Base-by-base conservation (phyloP, 2,797 vertebrate species). In the Acrocephalus scirpaceus region DNA sequence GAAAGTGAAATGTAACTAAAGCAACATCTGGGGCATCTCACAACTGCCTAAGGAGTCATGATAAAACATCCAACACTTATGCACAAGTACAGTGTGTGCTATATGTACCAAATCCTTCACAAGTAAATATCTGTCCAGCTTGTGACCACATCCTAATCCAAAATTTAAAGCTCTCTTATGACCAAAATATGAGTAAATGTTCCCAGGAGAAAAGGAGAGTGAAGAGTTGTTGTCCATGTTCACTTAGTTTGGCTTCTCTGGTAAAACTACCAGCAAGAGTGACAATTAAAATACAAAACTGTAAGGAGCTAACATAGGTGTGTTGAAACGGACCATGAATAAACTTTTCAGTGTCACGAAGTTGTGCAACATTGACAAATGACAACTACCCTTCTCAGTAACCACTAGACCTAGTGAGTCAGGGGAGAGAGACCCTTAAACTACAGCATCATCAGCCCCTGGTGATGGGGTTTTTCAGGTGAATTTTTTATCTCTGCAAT, bases 161-260 rank as follows among this genome's bases (percentile, higher is more conserved):
- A 87, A 73, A 66, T 69, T 42, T 79, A 73, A 91, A 91, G 48
- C 13, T 84, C n/a, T 26, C 34, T 71, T 44, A 54, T 17, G 21
- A 64, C 23, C 61, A 76, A 88, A 87, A 44, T 26, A 45, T 5
- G 11, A 81, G 13, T 36, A 58, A 54, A 36, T 2, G 14, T 44
- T 86, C 29, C n/a, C 30, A 74, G 45, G 21, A 87, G 16, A 25
- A 76, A 13, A 44, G 25, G 7, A n/a, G 10, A 66, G 7, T 13
- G 2, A 16, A n/a, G 11, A 53, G 14, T 4, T 8, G 1, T 9
- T 70, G 15, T n/a, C 36, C 17, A 38, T 1, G 1, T 60, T 84
- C 51, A 66, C 9, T 53, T 44, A 21, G 23, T 21, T 72, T 54
- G 9, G 21, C 21, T 80, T 71, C 53, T 76, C 69, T 47, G 20